Evolutionary conservation across 1,140 invertebrate genomes (phyloP), one percentile per base, ranked within the genome.

Genomic region (Trichonephila inaurata): DNA sequence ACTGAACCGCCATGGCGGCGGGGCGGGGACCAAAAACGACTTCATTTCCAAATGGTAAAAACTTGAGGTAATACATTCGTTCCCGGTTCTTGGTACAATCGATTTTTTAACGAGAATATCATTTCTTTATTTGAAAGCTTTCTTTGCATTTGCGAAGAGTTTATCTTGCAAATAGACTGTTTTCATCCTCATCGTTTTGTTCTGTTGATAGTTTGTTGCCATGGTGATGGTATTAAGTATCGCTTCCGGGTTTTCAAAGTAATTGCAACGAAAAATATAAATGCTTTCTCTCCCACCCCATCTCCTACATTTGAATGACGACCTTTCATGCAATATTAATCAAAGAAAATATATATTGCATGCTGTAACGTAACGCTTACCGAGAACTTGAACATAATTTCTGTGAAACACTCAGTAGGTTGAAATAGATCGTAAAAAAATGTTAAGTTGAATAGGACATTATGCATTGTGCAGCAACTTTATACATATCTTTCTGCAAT

Each of bases 201-300:
- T 77, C 72, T 77, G 72, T 77, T 77, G 24, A 19, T 16, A 77
- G 24, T 77, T 77, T 6, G 72, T 77, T 77, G 33, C 72, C 33
- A 77, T 77, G 72, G 28, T 14, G 28, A 77, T 6, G 33, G 4
- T 77, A 77, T 77, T 77, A 77, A 40, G 28, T 33, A 77, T 40
- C 33, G 28, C 72, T 77, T 77, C 72, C 72, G 72, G 72, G 72
- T 77, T 77, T 77, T 77, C 72, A 33, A 77, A 77, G 18, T 21
- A 40, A 77, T 77, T 77, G 28, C 72, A 33, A 77, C 18, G 72
- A 77, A 77, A 77, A 18, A 77, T 51, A 51, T 69, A 77, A 77
- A 77, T 77, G 72, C 18, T 77, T 28, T 77, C 14, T 77, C 4
- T 19, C 33, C 33, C 14, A 40, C 33, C 33, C 18, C 28, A 77